Conservation (phyloP, 2,888 invertebrate species). For the Carabus problematicus region DNA sequence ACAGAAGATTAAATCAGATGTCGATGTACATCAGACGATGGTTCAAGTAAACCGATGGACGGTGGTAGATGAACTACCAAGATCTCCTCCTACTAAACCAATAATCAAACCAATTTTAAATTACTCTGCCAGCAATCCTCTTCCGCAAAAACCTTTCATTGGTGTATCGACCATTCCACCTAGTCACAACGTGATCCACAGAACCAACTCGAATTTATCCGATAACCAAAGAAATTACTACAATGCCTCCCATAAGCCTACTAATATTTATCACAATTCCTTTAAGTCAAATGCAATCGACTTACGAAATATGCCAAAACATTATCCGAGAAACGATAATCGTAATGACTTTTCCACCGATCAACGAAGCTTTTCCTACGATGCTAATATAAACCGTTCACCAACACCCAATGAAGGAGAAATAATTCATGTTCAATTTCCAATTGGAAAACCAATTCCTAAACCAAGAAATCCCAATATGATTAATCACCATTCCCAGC, state of each 20-base stretch:
- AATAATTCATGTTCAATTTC: constrained; percentile 53
- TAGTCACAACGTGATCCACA: constrained; percentile 50
- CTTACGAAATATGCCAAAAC: constrained; percentile 8
- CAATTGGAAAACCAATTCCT: constrained; percentile 50
- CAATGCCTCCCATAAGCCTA: constrained; percentile 29
- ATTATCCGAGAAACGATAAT: constrained; percentile 14
- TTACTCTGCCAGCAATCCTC: constrained; percentile 26
- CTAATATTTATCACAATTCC: constrained; percentile 18
- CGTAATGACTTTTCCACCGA: constrained; percentile 39
- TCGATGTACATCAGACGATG: constrained; percentile 48
- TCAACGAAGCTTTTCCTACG: constrained; percentile 56
- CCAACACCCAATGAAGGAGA: constrained; percentile 49
- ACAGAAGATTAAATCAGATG: constrained; percentile 54
- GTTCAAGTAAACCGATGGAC: constrained; percentile 33
- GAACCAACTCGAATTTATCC: constrained; percentile 34
- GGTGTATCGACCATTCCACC: constrained; percentile 58
- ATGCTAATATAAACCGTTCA: constrained; percentile 55
- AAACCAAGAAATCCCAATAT: constrained; percentile 52
- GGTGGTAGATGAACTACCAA: constrained; percentile 33
- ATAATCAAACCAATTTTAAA: constrained; percentile 22
- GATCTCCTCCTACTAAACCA: constrained; percentile 37
- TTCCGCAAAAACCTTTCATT: constrained; percentile 47
- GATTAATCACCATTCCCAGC: constrained; percentile 48
- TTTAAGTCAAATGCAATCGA: not conserved
- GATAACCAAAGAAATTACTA: constrained; percentile 38